These are phyloP conservation scores for Erythrolamprus reginae DNA, from an alignment of 2,113 vertebrate species.

Conservation along the genomic window DNA sequence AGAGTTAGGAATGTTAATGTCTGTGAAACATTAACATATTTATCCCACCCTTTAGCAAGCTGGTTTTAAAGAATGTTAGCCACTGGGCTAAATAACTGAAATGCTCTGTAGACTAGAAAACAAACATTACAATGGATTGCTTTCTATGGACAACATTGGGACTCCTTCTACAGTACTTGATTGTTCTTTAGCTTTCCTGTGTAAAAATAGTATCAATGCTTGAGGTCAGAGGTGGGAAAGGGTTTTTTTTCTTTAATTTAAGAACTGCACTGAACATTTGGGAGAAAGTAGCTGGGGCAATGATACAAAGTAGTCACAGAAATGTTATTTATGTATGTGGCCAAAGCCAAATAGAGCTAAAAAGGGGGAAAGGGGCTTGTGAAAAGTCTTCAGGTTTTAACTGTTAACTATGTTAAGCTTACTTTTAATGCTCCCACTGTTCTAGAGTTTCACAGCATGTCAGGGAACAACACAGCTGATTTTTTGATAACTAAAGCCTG, in stretches of 20 bases:
- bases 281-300: neutral
- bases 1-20: neutral
- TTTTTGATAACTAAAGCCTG: neutral
- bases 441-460: neutral
- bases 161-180: constrained; percentile 6
- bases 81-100: neutral
- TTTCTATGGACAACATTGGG: neutral
- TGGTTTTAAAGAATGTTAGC: neutral
- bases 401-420: neutral
- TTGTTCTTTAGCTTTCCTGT: neutral
- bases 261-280: neutral
- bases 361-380: neutral
- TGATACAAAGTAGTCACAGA: neutral
- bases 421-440: neutral
- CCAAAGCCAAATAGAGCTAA: neutral
- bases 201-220: constrained; percentile 2
- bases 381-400: neutral
- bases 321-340: neutral
- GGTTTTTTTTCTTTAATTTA: neutral
- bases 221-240: neutral
- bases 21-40: neutral
- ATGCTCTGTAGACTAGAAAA: neutral
- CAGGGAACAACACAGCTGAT: neutral
- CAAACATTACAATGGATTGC: neutral
- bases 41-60: neutral